These are phyloP conservation scores for Thyatira batis DNA, from an alignment of 2,888 invertebrate species.

Conservation along the genomic window DNA sequence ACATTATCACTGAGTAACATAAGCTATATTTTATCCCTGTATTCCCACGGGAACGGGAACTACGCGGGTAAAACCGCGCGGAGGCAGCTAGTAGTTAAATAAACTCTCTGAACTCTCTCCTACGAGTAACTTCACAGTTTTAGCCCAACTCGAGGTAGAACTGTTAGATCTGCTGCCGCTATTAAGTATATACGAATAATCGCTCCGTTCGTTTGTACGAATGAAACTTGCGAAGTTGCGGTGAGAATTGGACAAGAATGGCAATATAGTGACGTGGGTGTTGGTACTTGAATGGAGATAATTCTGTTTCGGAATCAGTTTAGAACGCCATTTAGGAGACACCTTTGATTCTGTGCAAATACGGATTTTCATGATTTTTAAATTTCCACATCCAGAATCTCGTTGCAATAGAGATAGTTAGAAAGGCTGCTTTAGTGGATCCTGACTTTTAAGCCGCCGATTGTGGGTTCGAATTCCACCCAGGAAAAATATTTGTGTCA, in stretches of 20 bases:
- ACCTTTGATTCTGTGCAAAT: no score
- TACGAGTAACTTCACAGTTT: conserved; percentile 7
- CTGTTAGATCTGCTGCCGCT: conserved; percentile 4
- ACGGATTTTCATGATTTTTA: no score
- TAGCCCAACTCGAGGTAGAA: conserved; percentile 3
- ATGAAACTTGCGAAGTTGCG: neutral
- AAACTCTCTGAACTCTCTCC: conserved; percentile 1
- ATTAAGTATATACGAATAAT: conserved; percentile 3
- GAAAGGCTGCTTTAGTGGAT: no score
- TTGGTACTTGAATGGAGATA: neutral
- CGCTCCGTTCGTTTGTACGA: neutral
- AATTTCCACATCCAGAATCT: no score
- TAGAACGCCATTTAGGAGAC: neutral
- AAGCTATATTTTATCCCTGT: no score
- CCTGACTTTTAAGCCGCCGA: no score
- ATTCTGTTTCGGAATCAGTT: neutral
- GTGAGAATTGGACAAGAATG: neutral
- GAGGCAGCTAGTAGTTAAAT: neutral
- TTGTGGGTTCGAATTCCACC: no score
- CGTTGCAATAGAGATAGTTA: no score
- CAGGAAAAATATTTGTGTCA: no score
- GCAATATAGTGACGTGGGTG: neutral
- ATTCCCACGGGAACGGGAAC: no score
- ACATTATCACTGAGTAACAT: no score
- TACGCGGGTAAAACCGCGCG: no score